Percentiles rank a stretch among this genome's conserved stretches.
Evolutionary conservation across 1,140 invertebrate species (phyloP).

Genomic region (Macrocentrus cingulum): DNA sequence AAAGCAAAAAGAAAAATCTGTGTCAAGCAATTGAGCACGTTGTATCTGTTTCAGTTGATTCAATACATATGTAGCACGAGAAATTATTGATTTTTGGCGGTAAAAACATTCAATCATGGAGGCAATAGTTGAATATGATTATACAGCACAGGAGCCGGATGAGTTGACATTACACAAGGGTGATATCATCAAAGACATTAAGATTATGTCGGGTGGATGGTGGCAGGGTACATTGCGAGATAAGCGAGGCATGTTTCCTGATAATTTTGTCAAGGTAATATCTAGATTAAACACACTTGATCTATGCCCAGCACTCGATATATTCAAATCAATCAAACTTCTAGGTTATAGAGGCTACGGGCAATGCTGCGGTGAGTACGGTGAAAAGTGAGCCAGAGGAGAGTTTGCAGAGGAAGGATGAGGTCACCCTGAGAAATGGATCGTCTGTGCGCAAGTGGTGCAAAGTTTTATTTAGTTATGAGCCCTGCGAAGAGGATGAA

Average conservation of each 20-base stretch:
- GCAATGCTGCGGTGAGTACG: neutral
- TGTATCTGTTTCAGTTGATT: conserved; percentile 3
- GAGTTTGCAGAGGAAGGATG: conserved; percentile 36
- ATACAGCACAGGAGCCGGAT: conserved; percentile 76
- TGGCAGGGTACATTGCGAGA: conserved; percentile 92
- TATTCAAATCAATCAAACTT: too few relatives aligned
- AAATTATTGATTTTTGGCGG: neutral
- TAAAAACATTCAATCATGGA: conserved; percentile 56
- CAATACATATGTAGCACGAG: neutral
- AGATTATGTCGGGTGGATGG: conserved; percentile 89
- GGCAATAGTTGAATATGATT: conserved; percentile 80
- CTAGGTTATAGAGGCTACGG: conserved; percentile 21
- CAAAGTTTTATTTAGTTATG: conserved; percentile 87
- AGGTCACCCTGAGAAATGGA: conserved; percentile 48
- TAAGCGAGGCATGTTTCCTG: conserved; percentile 93
- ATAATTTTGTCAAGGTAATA: conserved; percentile 87
- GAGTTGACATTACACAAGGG: conserved; percentile 86
- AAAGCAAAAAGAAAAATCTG: too few relatives aligned
- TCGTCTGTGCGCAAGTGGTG: conserved; percentile 65
- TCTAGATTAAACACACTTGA: too few relatives aligned
- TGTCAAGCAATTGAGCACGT: too few relatives aligned
- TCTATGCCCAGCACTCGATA: too few relatives aligned
- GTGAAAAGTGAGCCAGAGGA: conserved; percentile 15
- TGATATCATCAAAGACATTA: conserved; percentile 83
- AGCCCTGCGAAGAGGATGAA: conserved; percentile 90